Evolutionary conservation across 2,888 invertebrate species (phyloP), one percentile per base, ranked within the genome.

Genomic region (Leptinotarsa haldemani): DNA sequence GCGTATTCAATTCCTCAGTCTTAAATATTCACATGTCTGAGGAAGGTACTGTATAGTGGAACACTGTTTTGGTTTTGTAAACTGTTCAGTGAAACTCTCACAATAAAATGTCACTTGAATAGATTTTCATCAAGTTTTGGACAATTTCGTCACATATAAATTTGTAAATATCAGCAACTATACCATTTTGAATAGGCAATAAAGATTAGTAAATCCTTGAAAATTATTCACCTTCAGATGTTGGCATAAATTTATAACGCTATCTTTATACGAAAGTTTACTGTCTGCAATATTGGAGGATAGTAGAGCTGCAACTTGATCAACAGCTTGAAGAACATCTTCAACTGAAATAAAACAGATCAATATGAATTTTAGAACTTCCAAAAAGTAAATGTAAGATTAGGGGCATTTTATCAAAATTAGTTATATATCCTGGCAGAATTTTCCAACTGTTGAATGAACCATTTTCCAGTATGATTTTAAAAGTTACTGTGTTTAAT

Each of bases 281-380:
- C 90, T 90, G 86, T 93, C 93, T 88, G 91, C 92, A 85, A 92
- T 92, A 79, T 94, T 94, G 83, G 93, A 93, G 85, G 93, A 92
- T 86, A 95, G 90, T 83, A 93, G 91, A 83, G 92, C 91, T 73
- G 94, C 93, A 80, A 95, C 94, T 86, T 92, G 93, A 88, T 96
- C 95, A 82, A 94, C 93, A 85, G 95, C 90, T 86, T 93, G 93
- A 88, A 95, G 93, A 80, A 95, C 90, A 88, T 94, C 94, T 89
- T 95, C 94, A 83, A 94, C 94, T 91, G 90, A 78, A 90, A 90
- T 78, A 90, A 90, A 82, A 80, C 15, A 15, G n/a, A 15, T 15
- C 4, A 15, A 50, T 16, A 16, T 16, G 50, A 50, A 50, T 50
- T 50, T 50, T 15, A 4, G 1, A 3, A n/a, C 4, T 16, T 50